Percentiles rank a stretch among this genome's conserved stretches.
phyloP scores from a whole-genome alignment of 23 tunicate species.

The Diplosoma virens region DNA sequence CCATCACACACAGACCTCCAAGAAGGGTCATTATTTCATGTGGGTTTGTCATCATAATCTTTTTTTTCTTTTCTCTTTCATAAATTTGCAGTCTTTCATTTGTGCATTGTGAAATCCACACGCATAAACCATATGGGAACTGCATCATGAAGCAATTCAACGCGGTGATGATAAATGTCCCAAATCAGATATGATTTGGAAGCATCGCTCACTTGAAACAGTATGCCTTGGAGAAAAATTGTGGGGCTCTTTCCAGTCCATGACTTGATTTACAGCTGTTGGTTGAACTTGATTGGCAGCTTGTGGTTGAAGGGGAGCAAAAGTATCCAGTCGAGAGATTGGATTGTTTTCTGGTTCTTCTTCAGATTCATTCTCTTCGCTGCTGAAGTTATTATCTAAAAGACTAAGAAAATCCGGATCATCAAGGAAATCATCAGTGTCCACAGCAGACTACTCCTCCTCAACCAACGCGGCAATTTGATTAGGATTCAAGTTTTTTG shows the following conservation, averaged over 20 bases:
- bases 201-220: slow-evolving; percentile 12
- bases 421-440: no score
- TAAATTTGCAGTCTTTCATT: slow-evolving; percentile 12
- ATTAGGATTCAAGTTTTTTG: no score
- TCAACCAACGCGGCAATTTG: no score
- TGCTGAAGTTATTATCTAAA: not conserved
- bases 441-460: no score
- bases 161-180: not conserved
- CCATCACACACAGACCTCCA: slow-evolving; percentile 23
- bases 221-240: slow-evolving; percentile 14
- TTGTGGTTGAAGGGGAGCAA: slow-evolving; percentile 20
- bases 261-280: no score
- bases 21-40: slow-evolving; percentile 11
- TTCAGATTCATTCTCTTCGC: slow-evolving; percentile 14
- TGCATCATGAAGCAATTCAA: slow-evolving; percentile 7
- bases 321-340: slow-evolving; percentile 14
- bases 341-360: slow-evolving; percentile 12
- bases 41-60: slow-evolving; percentile 14
- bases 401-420: no score
- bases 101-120: no score
- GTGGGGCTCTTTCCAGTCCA: slow-evolving; percentile 14
- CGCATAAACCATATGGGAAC: slow-evolving; percentile 8
- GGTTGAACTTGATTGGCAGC: not conserved
- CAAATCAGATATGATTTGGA: no score
- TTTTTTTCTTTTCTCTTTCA: slow-evolving; percentile 9